Base-by-base conservation (phyloP, 2,888 invertebrate genomes). In the Scaeva pyrastri region DNA sequence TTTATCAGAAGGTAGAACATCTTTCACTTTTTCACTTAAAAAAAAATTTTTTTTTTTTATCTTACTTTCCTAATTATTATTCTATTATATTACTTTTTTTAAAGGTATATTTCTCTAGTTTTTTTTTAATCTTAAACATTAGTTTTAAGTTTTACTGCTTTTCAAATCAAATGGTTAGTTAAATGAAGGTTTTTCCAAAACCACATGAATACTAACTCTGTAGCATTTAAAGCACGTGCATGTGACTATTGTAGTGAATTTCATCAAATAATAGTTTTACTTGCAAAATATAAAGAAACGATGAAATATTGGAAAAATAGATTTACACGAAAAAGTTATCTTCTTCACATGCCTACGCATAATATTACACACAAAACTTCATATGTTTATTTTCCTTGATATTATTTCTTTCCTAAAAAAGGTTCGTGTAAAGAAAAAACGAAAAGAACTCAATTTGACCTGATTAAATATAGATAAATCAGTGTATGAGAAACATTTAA, bases 1-100 rank as follows among this genome's bases (percentile, higher is more conserved):
- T 95, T 92, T 96, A 96, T 91, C 97, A 97, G 94, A 97, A 97
- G 97, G 97, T 97, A 94, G 91, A 88, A 73, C 64, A 84, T 84
- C 72, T 85, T 76, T 76, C 76, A 82, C 81, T 82, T 71, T 73
- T 81, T 73, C 68, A 60, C 71, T 68, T 39, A 48, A 48, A 45
- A 48, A 64, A 48, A 45, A 48, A 64, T 19, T 60, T n/a, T 41
- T 11, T 45, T 74, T 43, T 60, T 12, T 36, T 64, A 19, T 55
- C 16, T 62, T 52, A 5, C 11, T 71, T 41, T 73, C 1, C 21
- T 19, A 64, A 23, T 66, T 48, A 16, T 64, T 31, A 45, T 48
- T 75, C 50, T 80, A 55, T 21, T 41, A 7, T 1, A 48, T 21
- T 41, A 1, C 1, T 16, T 70, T 43, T 41, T 10, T 43, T n/a